These are phyloP conservation scores for Hippocampus abdominalis DNA, from an alignment of 2,113 vertebrate species.

Conservation along the genomic window DNA sequence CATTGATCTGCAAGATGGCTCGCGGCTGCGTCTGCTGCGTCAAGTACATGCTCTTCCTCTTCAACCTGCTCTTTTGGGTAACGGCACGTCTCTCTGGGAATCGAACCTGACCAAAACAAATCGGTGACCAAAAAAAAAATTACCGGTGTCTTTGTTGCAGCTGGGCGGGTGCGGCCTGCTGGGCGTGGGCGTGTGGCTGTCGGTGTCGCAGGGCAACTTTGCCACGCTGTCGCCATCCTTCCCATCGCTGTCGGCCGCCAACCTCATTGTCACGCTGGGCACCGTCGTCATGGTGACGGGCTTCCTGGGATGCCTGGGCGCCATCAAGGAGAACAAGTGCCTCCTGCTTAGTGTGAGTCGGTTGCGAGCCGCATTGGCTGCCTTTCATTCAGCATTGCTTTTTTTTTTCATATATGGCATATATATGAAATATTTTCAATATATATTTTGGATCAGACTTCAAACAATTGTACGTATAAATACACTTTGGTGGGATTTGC, in stretches of 20 bases:
- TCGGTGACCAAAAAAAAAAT: background rate
- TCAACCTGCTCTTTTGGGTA: slow-evolving; percentile 99
- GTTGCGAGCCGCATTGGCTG: no score
- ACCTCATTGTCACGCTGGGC: slow-evolving; percentile 90
- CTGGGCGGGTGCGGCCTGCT: slow-evolving; percentile 93
- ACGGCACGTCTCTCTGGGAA: slow-evolving; percentile 34
- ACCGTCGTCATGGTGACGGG: slow-evolving; percentile 95
- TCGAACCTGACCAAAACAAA: background rate
- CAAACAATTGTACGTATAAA: no score
- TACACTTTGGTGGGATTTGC: no score
- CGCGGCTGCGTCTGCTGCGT: slow-evolving; percentile 96
- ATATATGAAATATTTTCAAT: no score
- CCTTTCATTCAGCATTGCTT: no score
- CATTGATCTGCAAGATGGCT: slow-evolving; percentile 81
- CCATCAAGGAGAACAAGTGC: slow-evolving; percentile 99
- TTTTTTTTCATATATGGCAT: no score
- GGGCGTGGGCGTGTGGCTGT: slow-evolving; percentile 96
- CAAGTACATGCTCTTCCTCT: slow-evolving; percentile 99
- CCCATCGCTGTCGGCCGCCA: slow-evolving; percentile 92
- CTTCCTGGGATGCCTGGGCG: slow-evolving; percentile 94
- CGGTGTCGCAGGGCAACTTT: slow-evolving; percentile 95
- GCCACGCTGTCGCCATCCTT: slow-evolving; percentile 97
- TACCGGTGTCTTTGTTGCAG: slow-evolving; percentile 70
- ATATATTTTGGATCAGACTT: no score
- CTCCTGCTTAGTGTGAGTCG: slow-evolving; percentile 92